Evolutionary conservation across 2,797 vertebrate species (phyloP).

Genomic region (Esox lucius): DNA sequence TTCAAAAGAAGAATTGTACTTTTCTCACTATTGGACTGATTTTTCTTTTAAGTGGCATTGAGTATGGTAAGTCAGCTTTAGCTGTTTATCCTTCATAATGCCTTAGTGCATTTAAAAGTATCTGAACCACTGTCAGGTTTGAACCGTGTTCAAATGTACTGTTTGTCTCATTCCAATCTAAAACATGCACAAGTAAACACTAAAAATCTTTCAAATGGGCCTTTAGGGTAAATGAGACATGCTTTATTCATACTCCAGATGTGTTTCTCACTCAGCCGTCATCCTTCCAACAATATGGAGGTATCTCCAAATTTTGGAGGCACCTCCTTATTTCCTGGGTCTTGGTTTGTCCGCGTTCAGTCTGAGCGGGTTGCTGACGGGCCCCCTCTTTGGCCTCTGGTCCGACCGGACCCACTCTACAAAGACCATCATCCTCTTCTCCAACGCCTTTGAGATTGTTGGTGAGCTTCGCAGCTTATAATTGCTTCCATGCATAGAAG

Average conservation of each 20-base stretch:
- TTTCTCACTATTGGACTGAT: conserved; percentile 79
- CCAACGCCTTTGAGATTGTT: conserved; percentile 82
- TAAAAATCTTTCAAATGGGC: neutral
- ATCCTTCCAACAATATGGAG: conserved; percentile 84
- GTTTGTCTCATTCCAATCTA: neutral
- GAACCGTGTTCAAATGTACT: neutral
- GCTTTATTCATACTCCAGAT: neutral
- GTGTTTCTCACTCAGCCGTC: conserved; percentile 68
- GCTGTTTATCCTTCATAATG: neutral
- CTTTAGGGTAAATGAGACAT: neutral
- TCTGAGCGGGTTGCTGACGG: conserved; percentile 76
- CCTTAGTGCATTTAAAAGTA: neutral
- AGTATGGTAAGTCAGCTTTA: conserved; percentile 76
- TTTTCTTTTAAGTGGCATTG: conserved; percentile 81
- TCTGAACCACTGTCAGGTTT: neutral
- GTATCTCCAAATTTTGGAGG: conserved; percentile 81
- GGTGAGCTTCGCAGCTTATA: conserved; percentile 63
- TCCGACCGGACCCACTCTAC: conserved; percentile 77
- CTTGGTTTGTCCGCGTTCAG: conserved; percentile 84
- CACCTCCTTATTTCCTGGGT: conserved; percentile 82
- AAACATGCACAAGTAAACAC: neutral
- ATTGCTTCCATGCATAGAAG: neutral
- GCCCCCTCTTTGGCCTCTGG: conserved; percentile 80
- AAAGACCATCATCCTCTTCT: conserved; percentile 79
- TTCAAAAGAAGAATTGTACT: conserved; percentile 73